These are phyloP conservation scores for Meliscaeva auricollis DNA, from an alignment of 2,888 invertebrate genomes.

Conservation along the genomic window DNA sequence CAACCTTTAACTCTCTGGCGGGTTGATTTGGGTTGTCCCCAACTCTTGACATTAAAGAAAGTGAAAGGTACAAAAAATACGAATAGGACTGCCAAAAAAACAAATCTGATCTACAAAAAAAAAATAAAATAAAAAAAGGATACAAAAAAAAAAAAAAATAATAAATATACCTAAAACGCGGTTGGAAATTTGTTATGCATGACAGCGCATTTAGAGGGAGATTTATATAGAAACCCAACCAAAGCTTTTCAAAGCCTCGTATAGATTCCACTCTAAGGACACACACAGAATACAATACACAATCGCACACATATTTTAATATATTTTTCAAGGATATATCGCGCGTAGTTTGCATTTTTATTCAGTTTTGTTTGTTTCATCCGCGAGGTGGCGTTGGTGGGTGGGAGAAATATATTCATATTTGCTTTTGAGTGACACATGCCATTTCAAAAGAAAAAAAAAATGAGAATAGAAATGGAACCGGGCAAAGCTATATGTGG, in stretches of 20 bases:
- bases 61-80: constrained; percentile 18
- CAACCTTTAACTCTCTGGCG: constrained; percentile 15
- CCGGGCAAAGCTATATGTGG: neutral
- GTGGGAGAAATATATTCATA: constrained; percentile 52
- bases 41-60: constrained; percentile 18
- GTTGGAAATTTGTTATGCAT: constrained; percentile 69
- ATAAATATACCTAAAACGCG: constrained; percentile 13
- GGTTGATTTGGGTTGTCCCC: constrained; percentile 51
- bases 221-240: constrained; percentile 52
- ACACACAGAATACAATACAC: neutral
- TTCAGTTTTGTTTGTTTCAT: constrained; percentile 54
- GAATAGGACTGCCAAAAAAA: constrained; percentile 15
- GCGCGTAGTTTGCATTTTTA: constrained; percentile 62
- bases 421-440: constrained; percentile 61
- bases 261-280: neutral
- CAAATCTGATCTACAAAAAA: constrained; percentile 54
- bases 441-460: constrained; percentile 1
- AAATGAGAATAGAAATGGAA: neutral
- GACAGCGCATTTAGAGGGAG: constrained; percentile 62
- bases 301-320: neutral
- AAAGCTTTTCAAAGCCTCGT: constrained; percentile 20
- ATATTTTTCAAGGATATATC: constrained; percentile 48
- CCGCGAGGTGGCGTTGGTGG: too few relatives aligned
- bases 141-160: constrained; percentile 46
- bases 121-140: constrained; percentile 24